Conservation (phyloP, 2,113 vertebrate genomes). For the Upupa epops region DNA sequence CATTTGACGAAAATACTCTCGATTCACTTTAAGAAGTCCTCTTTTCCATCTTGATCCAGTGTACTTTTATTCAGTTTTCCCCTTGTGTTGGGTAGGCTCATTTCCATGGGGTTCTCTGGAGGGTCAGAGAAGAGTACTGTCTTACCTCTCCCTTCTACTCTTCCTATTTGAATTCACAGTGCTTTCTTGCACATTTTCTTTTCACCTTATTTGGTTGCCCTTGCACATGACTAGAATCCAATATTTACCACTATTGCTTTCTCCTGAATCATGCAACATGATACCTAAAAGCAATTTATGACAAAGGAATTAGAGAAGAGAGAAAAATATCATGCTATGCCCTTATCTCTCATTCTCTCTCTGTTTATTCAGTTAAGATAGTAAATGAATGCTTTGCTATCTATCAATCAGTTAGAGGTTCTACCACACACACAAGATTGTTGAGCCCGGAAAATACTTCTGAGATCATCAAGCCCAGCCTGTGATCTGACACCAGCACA, state of each 20-base stretch:
- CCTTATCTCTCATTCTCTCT: background rate
- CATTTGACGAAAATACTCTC: background rate
- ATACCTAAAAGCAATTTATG: background rate
- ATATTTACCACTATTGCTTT: background rate
- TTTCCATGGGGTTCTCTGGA: background rate
- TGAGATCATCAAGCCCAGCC: no score
- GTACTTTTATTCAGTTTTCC: background rate
- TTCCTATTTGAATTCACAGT: background rate
- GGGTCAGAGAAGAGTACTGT: background rate
- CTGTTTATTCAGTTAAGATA: background rate
- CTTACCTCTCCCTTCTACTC: background rate
- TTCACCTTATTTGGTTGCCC: background rate
- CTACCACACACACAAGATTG: background rate
- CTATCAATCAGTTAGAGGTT: background rate
- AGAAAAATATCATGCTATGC: background rate
- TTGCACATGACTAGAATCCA: background rate
- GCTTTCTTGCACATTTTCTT: background rate
- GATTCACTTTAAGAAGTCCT: background rate
- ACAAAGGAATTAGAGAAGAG: background rate
- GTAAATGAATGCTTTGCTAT: background rate
- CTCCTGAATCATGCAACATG: background rate
- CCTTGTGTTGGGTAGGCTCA: background rate
- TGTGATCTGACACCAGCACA: no score
- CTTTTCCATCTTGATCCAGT: background rate
- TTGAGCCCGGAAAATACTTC: no score